These are phyloP conservation scores for Parelbella ahira DNA, from an alignment of 2,888 invertebrate genomes.

Conservation along the genomic window DNA sequence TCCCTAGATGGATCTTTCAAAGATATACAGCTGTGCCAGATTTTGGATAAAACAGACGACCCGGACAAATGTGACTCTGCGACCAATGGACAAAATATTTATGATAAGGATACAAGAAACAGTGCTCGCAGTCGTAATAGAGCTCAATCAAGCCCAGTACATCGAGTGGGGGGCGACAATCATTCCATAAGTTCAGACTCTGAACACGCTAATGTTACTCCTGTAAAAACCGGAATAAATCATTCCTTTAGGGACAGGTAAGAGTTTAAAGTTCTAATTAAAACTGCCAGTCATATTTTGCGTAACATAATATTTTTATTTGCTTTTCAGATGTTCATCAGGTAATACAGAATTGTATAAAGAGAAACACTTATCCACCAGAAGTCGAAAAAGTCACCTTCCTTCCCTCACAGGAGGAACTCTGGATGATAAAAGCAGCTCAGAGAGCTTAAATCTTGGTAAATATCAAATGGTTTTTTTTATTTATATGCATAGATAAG, in stretches of 20 bases:
- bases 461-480: conserved; percentile 30
- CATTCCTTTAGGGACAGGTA: conserved; percentile 83
- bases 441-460: conserved; percentile 88
- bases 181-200: conserved; percentile 88
- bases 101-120: conserved; percentile 46
- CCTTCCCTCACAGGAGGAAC: conserved; percentile 76
- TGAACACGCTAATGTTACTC: conserved; percentile 84
- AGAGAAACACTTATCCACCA: conserved; percentile 55
- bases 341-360: conserved; percentile 60
- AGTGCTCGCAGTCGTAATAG: conserved; percentile 57
- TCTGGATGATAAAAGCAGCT: conserved; percentile 87
- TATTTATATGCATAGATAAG: no score
- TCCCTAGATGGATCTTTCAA: conserved; percentile 94
- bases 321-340: conserved; percentile 62
- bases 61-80: conserved; percentile 46
- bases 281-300: no score
- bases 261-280: no score
- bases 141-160: conserved; percentile 59
- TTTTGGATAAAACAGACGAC: conserved; percentile 44
- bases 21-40: conserved; percentile 78
- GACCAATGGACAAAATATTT: conserved; percentile 44
- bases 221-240: conserved; percentile 74
- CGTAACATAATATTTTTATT: no score
- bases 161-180: conserved; percentile 61
- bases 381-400: conserved; percentile 62